Evolutionary conservation across 2,113 vertebrate genomes (phyloP).

Genomic region (Dasypus novemcinctus): DNA sequence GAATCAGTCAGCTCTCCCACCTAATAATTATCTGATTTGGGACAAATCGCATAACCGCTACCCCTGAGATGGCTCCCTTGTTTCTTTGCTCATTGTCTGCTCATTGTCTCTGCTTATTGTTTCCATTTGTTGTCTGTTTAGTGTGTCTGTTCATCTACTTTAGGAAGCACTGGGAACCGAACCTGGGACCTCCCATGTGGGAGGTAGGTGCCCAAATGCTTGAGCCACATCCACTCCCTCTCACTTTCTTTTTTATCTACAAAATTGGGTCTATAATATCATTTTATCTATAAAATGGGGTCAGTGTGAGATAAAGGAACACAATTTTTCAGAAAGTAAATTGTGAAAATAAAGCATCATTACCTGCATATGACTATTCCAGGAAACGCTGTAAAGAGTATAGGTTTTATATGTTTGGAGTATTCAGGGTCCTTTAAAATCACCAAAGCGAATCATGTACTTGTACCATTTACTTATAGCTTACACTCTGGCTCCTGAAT

Average conservation of each 20-base stretch:
- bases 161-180: too few relatives aligned
- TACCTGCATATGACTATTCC: background rate
- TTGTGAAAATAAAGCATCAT: background rate
- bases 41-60: background rate
- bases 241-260: background rate
- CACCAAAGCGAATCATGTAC: background rate
- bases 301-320: background rate
- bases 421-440: slow-evolving; percentile 18
- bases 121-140: too few relatives aligned
- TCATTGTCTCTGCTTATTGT: too few relatives aligned
- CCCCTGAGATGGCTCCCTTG: too few relatives aligned
- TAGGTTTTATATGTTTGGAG: background rate
- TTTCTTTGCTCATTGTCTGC: too few relatives aligned
- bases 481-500: background rate
- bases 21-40: background rate
- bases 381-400: background rate
- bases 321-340: background rate
- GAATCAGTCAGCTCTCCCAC: background rate
- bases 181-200: too few relatives aligned
- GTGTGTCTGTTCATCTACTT: too few relatives aligned
- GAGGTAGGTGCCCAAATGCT: too few relatives aligned
- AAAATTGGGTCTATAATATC: background rate
- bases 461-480: background rate
- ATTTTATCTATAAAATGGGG: background rate
- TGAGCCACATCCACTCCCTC: too few relatives aligned